These are phyloP conservation scores for Clusia tigrina DNA, from an alignment of 2,888 invertebrate species.

Conservation along the genomic window DNA sequence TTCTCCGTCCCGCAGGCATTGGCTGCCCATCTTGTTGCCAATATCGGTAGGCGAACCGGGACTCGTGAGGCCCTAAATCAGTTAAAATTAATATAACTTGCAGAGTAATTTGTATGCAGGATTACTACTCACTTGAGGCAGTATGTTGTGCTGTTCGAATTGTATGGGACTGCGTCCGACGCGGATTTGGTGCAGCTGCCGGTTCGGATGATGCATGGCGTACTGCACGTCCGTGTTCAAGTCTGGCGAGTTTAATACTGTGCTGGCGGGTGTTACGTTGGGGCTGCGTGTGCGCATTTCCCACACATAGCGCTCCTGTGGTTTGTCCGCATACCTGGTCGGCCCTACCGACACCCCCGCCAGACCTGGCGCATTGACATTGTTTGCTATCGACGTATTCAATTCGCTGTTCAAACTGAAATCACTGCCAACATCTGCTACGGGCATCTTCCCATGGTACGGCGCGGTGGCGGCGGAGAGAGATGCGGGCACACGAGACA, in stretches of 20 bases:
- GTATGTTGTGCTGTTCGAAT: slow-evolving; percentile 45
- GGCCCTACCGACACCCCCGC: slow-evolving; percentile 26
- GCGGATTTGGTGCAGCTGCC: slow-evolving; percentile 56
- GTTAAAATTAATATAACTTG: neutral
- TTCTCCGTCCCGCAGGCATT: slow-evolving; percentile 76
- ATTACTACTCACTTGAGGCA: slow-evolving; percentile 46
- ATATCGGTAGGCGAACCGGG: slow-evolving; percentile 63
- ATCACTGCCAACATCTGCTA: neutral
- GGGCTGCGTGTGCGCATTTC: slow-evolving; percentile 63
- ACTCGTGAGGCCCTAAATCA: slow-evolving; percentile 52
- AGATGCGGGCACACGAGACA: neutral
- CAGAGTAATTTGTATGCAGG: slow-evolving; percentile 17
- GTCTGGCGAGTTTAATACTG: slow-evolving; percentile 63
- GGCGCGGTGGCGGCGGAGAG: slow-evolving; percentile 33
- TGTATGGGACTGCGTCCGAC: slow-evolving; percentile 62
- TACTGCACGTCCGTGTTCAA: slow-evolving; percentile 58
- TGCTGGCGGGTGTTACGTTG: slow-evolving; percentile 63
- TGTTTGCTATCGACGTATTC: neutral
- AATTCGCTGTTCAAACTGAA: neutral
- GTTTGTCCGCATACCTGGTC: slow-evolving; percentile 38
- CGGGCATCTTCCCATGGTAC: slow-evolving; percentile 29
- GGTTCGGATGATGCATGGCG: slow-evolving; percentile 47
- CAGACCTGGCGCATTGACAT: slow-evolving; percentile 21
- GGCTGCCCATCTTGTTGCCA: slow-evolving; percentile 56
- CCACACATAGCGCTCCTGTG: slow-evolving; percentile 62